A percentile compares a stretch with the other conserved stretches of the same genome.
Evolutionary conservation across 2,888 invertebrate genomes (phyloP).

Genomic region (Acanthococcus lagerstroemiae): DNA sequence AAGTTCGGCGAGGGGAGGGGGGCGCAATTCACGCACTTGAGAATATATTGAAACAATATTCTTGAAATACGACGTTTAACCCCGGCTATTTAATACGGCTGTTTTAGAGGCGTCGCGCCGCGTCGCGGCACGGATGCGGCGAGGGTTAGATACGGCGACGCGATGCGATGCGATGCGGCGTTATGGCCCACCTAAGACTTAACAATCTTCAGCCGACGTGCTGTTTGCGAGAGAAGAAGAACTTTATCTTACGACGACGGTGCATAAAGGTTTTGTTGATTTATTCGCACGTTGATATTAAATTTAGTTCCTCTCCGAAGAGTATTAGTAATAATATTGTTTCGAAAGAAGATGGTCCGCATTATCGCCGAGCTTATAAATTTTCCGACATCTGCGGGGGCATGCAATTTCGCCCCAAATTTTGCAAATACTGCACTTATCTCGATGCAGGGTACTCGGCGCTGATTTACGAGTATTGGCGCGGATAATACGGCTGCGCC

Average conservation of each 20-base stretch:
- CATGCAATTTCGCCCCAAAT: not conserved
- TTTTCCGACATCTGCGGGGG: not conserved
- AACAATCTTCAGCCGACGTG: not conserved
- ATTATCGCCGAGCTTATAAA: not conserved
- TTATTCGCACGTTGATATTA: conserved; percentile 18
- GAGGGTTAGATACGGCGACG: not conserved
- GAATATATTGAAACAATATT: not conserved
- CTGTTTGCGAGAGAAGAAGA: conserved; percentile 3
- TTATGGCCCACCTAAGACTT: conserved; percentile 19
- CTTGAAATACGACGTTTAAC: not conserved
- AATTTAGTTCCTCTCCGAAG: conserved; percentile 6
- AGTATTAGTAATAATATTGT: conserved; percentile 11
- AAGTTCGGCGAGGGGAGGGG: not conserved
- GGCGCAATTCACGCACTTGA: too few species aligned
- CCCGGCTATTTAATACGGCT: not conserved
- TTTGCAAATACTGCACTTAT: not conserved
- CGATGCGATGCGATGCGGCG: not conserved
- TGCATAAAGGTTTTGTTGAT: conserved; percentile 9
- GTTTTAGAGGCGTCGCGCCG: too few species aligned
- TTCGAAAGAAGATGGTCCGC: not conserved
- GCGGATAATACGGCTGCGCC: too few species aligned
- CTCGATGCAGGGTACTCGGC: not conserved
- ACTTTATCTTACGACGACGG: not conserved
- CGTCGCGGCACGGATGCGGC: not conserved
- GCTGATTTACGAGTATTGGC: not conserved